Evolutionary conservation across 2,888 invertebrate species (phyloP).

Genomic region (Conops quadrifasciatus): DNA sequence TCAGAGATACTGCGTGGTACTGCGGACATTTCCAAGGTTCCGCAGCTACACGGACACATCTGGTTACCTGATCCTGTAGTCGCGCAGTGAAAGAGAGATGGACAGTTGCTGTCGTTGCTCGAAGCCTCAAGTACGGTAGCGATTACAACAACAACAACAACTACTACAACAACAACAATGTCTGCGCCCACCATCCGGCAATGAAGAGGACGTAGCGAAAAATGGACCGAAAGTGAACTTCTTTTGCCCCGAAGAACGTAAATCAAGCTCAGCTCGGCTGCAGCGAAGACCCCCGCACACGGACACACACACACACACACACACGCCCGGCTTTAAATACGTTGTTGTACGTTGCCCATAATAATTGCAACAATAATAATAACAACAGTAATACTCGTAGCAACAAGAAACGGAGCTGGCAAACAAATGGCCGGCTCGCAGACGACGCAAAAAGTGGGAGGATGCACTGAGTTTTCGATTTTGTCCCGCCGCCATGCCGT

Average conservation of each 20-base stretch:
- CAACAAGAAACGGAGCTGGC: slow-evolving; percentile 46
- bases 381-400: slow-evolving; percentile 39
- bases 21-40: too few species aligned
- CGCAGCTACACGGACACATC: too few species aligned
- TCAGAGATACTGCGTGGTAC: too few species aligned
- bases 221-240: not conserved
- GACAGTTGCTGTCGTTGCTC: too few species aligned
- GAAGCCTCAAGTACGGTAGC: not conserved
- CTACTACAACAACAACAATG: not conserved
- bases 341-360: slow-evolving; percentile 48
- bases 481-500: slow-evolving; percentile 21
- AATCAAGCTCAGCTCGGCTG: slow-evolving; percentile 51
- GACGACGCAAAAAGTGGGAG: slow-evolving; percentile 57
- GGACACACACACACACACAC: not conserved
- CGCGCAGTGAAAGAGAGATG: not conserved
- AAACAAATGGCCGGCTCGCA: slow-evolving; percentile 37
- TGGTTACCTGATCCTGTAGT: not conserved
- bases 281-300: slow-evolving; percentile 54
- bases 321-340: slow-evolving; percentile 36
- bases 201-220: slow-evolving; percentile 62
- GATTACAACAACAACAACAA: too few species aligned
- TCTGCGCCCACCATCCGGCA: slow-evolving; percentile 35
- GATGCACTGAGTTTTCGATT: slow-evolving; percentile 59
- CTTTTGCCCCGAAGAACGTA: slow-evolving; percentile 42
- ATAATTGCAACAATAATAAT: slow-evolving; percentile 49